Percentiles rank a stretch among this genome's conserved stretches.
Evolutionary conservation across 1,140 invertebrate genomes (phyloP).

Genomic region (Archivesica marissinica): DNA sequence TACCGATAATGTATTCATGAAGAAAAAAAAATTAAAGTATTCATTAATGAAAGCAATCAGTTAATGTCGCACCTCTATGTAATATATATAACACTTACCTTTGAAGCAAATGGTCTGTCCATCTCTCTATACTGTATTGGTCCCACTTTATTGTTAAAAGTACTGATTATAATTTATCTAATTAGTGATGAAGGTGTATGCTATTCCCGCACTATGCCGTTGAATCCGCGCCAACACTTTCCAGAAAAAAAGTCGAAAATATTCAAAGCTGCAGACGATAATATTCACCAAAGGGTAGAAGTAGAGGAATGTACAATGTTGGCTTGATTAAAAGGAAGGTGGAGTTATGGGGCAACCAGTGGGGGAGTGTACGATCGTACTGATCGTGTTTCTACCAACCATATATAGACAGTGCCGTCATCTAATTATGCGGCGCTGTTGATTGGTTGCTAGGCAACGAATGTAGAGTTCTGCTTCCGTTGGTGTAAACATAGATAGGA

Average conservation of each 20-base stretch:
- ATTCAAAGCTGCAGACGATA: slow-evolving; percentile 41
- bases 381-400: slow-evolving; percentile 48
- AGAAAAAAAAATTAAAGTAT: neutral
- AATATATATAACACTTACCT: slow-evolving; percentile 36
- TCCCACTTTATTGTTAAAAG: slow-evolving; percentile 12
- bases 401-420: slow-evolving; percentile 57
- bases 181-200: slow-evolving; percentile 14
- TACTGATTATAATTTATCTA: neutral
- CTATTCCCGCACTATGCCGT: slow-evolving; percentile 6
- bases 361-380: slow-evolving; percentile 30
- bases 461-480: slow-evolving; percentile 19
- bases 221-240: slow-evolving; percentile 34
- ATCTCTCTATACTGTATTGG: slow-evolving; percentile 24
- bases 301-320: slow-evolving; percentile 16
- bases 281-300: slow-evolving; percentile 14
- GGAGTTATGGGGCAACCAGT: neutral
- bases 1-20: slow-evolving; percentile 3
- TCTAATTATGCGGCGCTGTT: slow-evolving; percentile 54
- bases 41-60: neutral
- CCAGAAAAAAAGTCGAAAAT: slow-evolving; percentile 15
- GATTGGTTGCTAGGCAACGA: slow-evolving; percentile 34
- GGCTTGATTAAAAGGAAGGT: slow-evolving; percentile 28
- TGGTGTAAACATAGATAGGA: slow-evolving; percentile 29
- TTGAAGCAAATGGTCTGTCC: slow-evolving; percentile 15
- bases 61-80: slow-evolving; percentile 20